Base-by-base conservation (phyloP, 1,140 invertebrate species). In the Cotesia typhae region DNA sequence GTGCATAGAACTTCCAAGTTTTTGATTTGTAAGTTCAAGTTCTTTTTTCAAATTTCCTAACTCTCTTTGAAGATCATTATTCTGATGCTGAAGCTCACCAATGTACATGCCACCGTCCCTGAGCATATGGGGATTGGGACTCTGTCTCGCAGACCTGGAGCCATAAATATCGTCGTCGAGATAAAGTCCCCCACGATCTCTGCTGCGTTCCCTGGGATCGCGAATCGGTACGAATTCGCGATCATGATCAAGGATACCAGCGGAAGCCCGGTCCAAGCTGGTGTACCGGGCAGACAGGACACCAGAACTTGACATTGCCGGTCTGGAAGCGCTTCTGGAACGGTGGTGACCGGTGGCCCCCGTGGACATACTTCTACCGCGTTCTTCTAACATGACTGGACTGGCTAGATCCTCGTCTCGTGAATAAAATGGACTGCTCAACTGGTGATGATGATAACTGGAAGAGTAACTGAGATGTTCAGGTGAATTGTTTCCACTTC, bases 1-100 rank as follows among this genome's bases (percentile, higher is more conserved):
- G 87, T 99, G 97, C 97, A 99, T 99, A 80, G 95, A 97, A 81
- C 97, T 98, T 81, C 96, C 96, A 74, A 99, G 89, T 87, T 99
- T 99, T 87, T 99, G 97, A 87, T 98, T 98, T 71, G 96, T 98
- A 75, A 97, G 89, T 87, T 99, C 97, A 76, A 99, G 90, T 82
- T 99, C 98, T 82, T 97, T 95, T 86, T 98, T 98, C 55, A 99
- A 89, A 84, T 95, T 96, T n/a, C 93, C 94, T 81, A 98, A 91
- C 86, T 99, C 97, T n/a, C 95, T 90, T 83, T 98, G 96, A 72
- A 98, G 89, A 84, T 99, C 97, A 77, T 93, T 93, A 84, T 98
- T 96, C 88, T 98, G 96, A 79, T 94, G 92, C 87, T 98, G 96
- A 52, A 99, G 90, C 83, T 98, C 97, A 55, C 96, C 94, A 79